Conservation (phyloP, 1,140 invertebrate genomes). For the Myzus persicae region DNA sequence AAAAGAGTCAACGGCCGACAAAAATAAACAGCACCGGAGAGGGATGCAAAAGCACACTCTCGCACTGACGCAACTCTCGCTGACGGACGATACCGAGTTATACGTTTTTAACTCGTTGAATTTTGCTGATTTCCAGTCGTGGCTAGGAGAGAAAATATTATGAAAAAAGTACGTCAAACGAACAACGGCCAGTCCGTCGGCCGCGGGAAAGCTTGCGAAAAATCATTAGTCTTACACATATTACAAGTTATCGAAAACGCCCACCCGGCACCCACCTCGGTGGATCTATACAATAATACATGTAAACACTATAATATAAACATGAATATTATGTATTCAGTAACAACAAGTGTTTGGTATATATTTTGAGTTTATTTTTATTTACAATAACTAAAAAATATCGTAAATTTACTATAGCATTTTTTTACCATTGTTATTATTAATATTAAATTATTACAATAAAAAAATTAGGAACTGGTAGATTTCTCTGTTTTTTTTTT, state of each 20-base stretch:
- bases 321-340: background rate
- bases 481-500: slow-evolving; percentile 48
- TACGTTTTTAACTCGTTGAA: too few species aligned
- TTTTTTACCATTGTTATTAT: slow-evolving; percentile 54
- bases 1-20: background rate
- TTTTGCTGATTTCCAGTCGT: background rate
- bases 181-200: background rate
- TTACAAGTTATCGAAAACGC: background rate
- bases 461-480: slow-evolving; percentile 58
- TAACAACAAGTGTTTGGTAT: slow-evolving; percentile 48
- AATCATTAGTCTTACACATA: background rate
- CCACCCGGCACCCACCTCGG: too few species aligned
- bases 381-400: slow-evolving; percentile 57
- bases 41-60: background rate
- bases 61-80: too few species aligned
- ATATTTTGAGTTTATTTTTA: slow-evolving; percentile 43
- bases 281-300: too few species aligned
- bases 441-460: slow-evolving; percentile 58
- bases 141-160: too few species aligned
- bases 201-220: background rate
- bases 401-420: slow-evolving; percentile 57
- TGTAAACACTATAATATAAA: background rate
- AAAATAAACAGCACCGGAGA: background rate
- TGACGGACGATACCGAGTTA: too few species aligned
- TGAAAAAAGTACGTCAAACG: background rate